Percentiles rank a stretch among this genome's conserved stretches.
These are phyloP conservation scores for Drosophila sechellia DNA, from an alignment of 1,140 invertebrate genomes.

Conservation along the genomic window DNA sequence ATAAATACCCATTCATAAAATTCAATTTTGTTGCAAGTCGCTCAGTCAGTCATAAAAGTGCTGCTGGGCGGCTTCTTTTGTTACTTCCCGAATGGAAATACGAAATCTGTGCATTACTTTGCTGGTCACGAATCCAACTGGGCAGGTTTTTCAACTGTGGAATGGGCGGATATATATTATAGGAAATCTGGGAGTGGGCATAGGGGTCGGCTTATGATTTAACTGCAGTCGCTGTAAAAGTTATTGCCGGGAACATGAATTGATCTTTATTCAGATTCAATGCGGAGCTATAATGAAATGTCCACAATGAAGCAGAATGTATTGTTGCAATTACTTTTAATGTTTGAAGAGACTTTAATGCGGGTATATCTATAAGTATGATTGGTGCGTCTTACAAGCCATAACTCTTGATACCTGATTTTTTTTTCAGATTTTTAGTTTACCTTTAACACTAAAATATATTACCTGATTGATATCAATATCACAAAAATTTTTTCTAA, in stretches of 20 bases:
- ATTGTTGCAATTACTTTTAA: constrained; percentile 45
- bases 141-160: constrained; percentile 42
- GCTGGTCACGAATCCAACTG: constrained; percentile 62
- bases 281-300: constrained; percentile 24
- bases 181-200: constrained; percentile 30
- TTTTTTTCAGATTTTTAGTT: neutral
- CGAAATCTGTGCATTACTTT: constrained; percentile 78
- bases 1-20: constrained; percentile 82
- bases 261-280: constrained; percentile 48
- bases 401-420: constrained; percentile 11
- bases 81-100: constrained; percentile 61
- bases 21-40: constrained; percentile 83
- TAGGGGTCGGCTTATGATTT: constrained; percentile 56
- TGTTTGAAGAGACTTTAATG: constrained; percentile 10
- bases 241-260: constrained; percentile 47
- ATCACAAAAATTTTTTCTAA: too few species aligned
- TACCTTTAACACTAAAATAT: too few species aligned
- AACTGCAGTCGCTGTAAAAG: constrained; percentile 59
- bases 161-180: neutral
- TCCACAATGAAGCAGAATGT: constrained; percentile 29
- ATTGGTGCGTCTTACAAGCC: constrained; percentile 14
- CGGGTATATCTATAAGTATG: constrained; percentile 15
- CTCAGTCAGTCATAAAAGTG: constrained; percentile 66
- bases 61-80: constrained; percentile 70
- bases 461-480: too few species aligned